A percentile compares a stretch with the other conserved stretches of the same genome.
phyloP scores from a whole-genome alignment of 2,888 invertebrate species.

The Agonum fuliginosum region DNA sequence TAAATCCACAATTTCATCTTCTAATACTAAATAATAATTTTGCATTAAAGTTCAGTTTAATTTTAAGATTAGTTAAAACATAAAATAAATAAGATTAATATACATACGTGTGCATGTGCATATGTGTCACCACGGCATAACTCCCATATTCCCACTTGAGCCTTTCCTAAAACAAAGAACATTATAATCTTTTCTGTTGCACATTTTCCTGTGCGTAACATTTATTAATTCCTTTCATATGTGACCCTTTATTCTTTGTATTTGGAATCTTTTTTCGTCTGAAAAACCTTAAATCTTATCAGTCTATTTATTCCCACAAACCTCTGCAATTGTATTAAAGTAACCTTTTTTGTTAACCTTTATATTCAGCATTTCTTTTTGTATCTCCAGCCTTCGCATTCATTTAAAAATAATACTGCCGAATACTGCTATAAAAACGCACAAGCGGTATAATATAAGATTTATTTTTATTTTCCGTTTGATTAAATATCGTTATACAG shows the following conservation, averaged over 20 bases:
- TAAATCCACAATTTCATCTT: constrained; percentile 2
- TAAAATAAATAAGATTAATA: not conserved
- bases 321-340: not conserved
- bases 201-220: not conserved
- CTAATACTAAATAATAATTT: not conserved
- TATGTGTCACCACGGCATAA: not conserved
- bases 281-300: not conserved
- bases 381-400: not conserved
- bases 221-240: constrained; percentile 9
- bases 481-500: not conserved
- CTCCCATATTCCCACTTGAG: not conserved
- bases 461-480: not conserved
- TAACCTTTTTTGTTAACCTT: constrained; percentile 4
- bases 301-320: not conserved
- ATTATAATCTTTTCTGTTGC: not conserved
- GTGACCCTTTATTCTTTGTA: not conserved
- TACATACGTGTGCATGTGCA: not conserved
- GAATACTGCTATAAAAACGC: not conserved
- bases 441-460: not conserved
- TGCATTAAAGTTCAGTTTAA: not conserved
- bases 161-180: not conserved
- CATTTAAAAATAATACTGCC: not conserved
- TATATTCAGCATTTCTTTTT: constrained; percentile 2
- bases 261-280: not conserved
- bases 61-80: not conserved